phyloP scores from a whole-genome alignment of 2,888 invertebrate species.

The Hirtodrosophila alboralis region DNA sequence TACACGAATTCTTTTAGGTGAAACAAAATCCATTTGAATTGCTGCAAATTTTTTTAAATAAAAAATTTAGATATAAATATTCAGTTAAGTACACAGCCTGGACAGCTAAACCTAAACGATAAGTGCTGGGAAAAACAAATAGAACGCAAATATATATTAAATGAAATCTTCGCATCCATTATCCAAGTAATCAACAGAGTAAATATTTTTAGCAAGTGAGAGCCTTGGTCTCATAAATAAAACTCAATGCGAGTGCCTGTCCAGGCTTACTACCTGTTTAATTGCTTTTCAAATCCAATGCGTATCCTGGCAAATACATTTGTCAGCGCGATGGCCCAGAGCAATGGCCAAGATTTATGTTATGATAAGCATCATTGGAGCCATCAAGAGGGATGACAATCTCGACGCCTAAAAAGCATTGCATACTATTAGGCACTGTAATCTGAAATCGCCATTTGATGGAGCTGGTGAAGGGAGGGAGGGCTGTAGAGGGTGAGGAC shows the following conservation, averaged over 20 bases:
- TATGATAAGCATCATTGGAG: slow-evolving; percentile 71
- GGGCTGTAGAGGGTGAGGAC: neutral
- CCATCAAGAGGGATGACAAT: slow-evolving; percentile 37
- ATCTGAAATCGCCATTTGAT: slow-evolving; percentile 62
- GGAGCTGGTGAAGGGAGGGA: too few species aligned
- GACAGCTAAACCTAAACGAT: too few species aligned
- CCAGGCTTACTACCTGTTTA: slow-evolving; percentile 48
- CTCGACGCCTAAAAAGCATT: slow-evolving; percentile 49
- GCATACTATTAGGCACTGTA: slow-evolving; percentile 65
- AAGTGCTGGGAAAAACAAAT: slow-evolving; percentile 13
- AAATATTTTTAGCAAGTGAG: slow-evolving; percentile 61
- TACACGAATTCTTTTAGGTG: neutral
- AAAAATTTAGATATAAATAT: too few species aligned
- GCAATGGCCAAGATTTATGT: slow-evolving; percentile 59
- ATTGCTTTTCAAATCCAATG: slow-evolving; percentile 70
- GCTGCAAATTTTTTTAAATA: too few species aligned
- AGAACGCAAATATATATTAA: slow-evolving; percentile 42
- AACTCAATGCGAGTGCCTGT: slow-evolving; percentile 6
- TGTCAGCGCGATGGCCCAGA: slow-evolving; percentile 12
- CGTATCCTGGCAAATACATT: neutral
- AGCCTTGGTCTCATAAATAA: slow-evolving; percentile 36
- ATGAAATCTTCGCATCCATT: slow-evolving; percentile 58
- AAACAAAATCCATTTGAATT: neutral
- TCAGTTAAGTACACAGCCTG: too few species aligned
- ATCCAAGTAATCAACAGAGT: slow-evolving; percentile 51